These are phyloP conservation scores for Phyllotreta striolata DNA, from an alignment of 2,888 invertebrate species.

Conservation along the genomic window DNA sequence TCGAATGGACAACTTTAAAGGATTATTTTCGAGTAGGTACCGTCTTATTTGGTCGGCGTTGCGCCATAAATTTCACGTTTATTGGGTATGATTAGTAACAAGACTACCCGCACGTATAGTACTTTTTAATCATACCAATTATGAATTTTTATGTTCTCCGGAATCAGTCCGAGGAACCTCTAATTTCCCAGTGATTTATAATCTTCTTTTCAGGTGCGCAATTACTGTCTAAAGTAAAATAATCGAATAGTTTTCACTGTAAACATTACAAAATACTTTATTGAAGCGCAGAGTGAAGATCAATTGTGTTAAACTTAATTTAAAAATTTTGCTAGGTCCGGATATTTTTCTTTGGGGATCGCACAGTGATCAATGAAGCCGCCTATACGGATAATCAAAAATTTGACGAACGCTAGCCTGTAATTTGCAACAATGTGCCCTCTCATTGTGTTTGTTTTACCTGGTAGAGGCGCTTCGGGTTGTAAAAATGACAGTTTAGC, in stretches of 20 bases:
- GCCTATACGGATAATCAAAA: slow-evolving; percentile 33
- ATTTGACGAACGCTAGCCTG: slow-evolving; percentile 35
- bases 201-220: slow-evolving; percentile 8
- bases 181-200: slow-evolving; percentile 11
- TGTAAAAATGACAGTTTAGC: slow-evolving; percentile 38
- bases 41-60: no score
- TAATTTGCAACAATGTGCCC: slow-evolving; percentile 41
- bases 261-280: no score
- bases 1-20: no score
- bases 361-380: slow-evolving; percentile 22
- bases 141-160: slow-evolving; percentile 13
- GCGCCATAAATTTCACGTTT: no score
- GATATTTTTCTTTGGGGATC: no score
- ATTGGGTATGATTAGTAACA: no score
- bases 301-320: no score
- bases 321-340: no score
- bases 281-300: no score
- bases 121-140: slow-evolving; percentile 3
- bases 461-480: slow-evolving; percentile 32
- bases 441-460: slow-evolving; percentile 42
- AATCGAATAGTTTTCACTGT: no score
- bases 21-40: no score
- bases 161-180: slow-evolving; percentile 6
- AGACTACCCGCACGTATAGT: no score
- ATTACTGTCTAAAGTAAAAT: slow-evolving; percentile 1